Evolutionary conservation across 2,797 vertebrate genomes (phyloP).

Genomic region (Siniperca obscura): DNA sequence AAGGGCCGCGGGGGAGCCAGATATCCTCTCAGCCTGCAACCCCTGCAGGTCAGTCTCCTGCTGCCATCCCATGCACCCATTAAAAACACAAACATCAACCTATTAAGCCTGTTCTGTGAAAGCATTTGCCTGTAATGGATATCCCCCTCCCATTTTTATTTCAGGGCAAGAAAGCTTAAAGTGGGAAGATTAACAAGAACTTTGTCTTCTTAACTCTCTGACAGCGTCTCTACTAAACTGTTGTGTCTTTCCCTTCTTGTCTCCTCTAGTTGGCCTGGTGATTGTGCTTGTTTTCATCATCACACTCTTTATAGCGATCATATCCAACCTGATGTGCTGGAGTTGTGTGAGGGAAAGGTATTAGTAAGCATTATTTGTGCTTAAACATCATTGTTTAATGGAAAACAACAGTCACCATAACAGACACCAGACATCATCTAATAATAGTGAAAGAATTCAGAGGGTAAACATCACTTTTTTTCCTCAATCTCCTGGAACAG

Average conservation of each 20-base stretch:
- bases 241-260: constrained; percentile 11
- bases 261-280: constrained; percentile 63
- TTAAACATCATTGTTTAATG: neutral
- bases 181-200: neutral
- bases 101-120: neutral
- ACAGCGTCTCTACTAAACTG: neutral
- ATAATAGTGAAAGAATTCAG: constrained; percentile 15
- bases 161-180: neutral
- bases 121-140: neutral
- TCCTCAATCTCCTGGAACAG: neutral
- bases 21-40: constrained; percentile 45
- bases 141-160: neutral
- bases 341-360: constrained; percentile 82
- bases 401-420: constrained; percentile 1
- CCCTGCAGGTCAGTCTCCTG: constrained; percentile 51
- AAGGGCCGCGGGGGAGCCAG: constrained; percentile 69
- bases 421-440: constrained; percentile 5
- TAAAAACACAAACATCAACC: neutral
- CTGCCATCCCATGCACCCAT: neutral
- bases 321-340: constrained; percentile 81
- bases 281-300: constrained; percentile 53
- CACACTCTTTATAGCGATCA: constrained; percentile 59
- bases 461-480: neutral
- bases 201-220: neutral
- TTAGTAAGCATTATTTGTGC: neutral